Evolutionary conservation across 2,797 vertebrate genomes (phyloP).

Genomic region (Argentina silus): DNA sequence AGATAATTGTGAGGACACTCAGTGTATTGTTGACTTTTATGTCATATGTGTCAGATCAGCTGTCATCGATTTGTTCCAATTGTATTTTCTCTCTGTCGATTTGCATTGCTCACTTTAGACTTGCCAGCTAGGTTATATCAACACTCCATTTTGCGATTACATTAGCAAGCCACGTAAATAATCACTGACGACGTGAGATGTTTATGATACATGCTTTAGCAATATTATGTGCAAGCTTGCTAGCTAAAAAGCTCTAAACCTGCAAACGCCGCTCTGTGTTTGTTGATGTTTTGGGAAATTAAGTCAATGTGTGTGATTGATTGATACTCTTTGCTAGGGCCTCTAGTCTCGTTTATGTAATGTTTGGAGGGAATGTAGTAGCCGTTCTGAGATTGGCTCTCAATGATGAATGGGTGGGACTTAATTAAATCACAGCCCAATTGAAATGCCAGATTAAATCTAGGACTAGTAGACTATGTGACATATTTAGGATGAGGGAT

Average conservation of each 20-base stretch:
- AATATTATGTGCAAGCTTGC: background rate
- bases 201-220: background rate
- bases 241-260: background rate
- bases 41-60: conserved; percentile 15
- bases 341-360: conserved; percentile 79
- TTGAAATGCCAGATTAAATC: conserved; percentile 43
- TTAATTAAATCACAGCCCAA: conserved; percentile 67
- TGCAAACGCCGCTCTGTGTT: background rate
- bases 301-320: conserved; percentile 69
- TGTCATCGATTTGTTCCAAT: conserved; percentile 29
- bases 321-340: conserved; percentile 69
- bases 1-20: background rate
- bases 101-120: conserved; percentile 37
- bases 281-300: conserved; percentile 59
- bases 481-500: conserved; percentile 12
- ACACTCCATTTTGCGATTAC: conserved; percentile 53
- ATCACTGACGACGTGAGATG: background rate
- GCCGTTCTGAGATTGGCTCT: conserved; percentile 80
- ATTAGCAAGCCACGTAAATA: conserved; percentile 8
- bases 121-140: conserved; percentile 41
- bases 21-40: background rate
- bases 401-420: conserved; percentile 79
- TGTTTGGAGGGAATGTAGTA: conserved; percentile 75
- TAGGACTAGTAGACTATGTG: background rate
- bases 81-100: conserved; percentile 20